These are phyloP conservation scores for Marcusenius ussheri DNA, from an alignment of 2,113 vertebrate species.

Conservation along the genomic window DNA sequence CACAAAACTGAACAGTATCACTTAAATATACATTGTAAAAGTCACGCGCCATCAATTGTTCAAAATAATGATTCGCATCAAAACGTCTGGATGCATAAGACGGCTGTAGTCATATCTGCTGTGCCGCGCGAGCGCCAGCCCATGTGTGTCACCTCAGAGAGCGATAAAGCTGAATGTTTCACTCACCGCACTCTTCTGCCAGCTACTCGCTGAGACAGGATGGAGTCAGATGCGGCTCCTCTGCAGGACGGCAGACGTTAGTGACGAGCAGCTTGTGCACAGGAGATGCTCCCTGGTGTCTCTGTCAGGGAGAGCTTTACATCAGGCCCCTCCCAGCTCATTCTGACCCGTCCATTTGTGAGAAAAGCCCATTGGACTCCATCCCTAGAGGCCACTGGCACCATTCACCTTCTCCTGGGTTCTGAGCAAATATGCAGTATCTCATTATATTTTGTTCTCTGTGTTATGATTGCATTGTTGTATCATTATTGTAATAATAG, in stretches of 20 bases:
- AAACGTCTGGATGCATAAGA: not conserved
- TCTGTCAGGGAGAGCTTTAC: not conserved
- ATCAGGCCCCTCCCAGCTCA: constrained; percentile 9
- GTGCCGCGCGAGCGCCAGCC: not conserved
- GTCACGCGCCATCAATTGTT: not conserved
- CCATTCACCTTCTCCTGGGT: too few relatives aligned
- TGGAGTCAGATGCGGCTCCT: not conserved
- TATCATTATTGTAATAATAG: not conserved
- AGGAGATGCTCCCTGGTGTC: not conserved
- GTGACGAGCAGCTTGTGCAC: not conserved
- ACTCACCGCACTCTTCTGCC: not conserved
- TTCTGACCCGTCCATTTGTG: not conserved
- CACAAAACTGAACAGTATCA: not conserved
- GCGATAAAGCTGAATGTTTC: not conserved
- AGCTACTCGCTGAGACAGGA: not conserved
- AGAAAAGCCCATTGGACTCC: not conserved
- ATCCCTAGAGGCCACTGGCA: not conserved
- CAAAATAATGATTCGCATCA: not conserved
- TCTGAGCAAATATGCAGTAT: not conserved
- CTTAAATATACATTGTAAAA: not conserved
- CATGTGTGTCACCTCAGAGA: not conserved
- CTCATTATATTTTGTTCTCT: not conserved
- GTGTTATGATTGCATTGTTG: too few relatives aligned
- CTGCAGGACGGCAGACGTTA: not conserved
- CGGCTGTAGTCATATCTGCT: not conserved